Evolutionary conservation across 2,888 invertebrate genomes (phyloP).

Genomic region (Rhamphomyia laevipes): DNA sequence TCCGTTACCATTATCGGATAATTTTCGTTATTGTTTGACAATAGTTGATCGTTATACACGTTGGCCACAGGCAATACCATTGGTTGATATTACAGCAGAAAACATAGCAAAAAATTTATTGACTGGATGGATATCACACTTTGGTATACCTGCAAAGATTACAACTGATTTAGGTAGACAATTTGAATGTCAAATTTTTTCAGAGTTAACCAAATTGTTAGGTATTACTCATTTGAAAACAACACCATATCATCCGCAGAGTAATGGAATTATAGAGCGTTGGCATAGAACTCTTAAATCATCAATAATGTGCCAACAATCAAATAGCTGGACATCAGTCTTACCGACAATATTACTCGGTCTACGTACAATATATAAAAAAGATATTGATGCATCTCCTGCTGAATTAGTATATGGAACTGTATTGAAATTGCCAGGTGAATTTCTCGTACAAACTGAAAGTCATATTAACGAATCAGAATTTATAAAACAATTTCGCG

Average conservation of each 20-base stretch:
- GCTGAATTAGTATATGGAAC: constrained; percentile 13
- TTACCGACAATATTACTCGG: constrained; percentile 10
- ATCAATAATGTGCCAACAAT: constrained; percentile 8
- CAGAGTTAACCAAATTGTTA: constrained; percentile 16
- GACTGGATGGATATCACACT: constrained; percentile 31
- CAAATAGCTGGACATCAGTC: constrained; percentile 5
- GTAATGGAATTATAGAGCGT: constrained; percentile 10
- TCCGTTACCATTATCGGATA: background rate
- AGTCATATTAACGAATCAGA: background rate
- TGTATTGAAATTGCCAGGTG: constrained; percentile 10
- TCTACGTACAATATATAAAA: constrained; percentile 9
- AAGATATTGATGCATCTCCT: constrained; percentile 8
- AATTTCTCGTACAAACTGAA: no score
- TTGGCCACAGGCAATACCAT: no score
- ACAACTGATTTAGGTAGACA: constrained; percentile 30
- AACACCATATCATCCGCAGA: no score
- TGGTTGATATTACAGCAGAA: background rate
- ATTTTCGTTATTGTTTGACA: background rate
- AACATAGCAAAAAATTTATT: background rate
- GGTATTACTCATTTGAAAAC: constrained; percentile 19
- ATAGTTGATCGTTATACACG: no score
- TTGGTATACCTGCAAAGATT: constrained; percentile 26
- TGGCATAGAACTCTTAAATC: no score
- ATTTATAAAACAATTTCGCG: background rate
- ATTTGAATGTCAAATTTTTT: constrained; percentile 25